Conservation (phyloP, 1,140 invertebrate genomes). For the Heliconius nattereri region DNA sequence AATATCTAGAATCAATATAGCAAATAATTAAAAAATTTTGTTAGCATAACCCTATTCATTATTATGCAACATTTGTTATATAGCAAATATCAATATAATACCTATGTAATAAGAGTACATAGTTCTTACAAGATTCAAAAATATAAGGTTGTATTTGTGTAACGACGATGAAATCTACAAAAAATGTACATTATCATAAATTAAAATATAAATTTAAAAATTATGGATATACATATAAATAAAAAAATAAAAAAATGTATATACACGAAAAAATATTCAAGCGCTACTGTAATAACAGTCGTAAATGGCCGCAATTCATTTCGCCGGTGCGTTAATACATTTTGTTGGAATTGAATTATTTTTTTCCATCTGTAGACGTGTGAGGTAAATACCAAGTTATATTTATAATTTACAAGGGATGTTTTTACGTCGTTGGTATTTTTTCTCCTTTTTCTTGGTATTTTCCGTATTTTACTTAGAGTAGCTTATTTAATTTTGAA, state of each 20-base stretch:
- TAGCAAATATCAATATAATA: too few species aligned
- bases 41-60: too few species aligned
- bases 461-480: neutral
- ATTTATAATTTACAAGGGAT: neutral
- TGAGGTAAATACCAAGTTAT: constrained; percentile 21
- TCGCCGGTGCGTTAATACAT: constrained; percentile 44
- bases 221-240: neutral
- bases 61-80: too few species aligned
- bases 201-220: too few species aligned
- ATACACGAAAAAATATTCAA: neutral
- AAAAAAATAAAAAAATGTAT: neutral
- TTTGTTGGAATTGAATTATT: constrained; percentile 45
- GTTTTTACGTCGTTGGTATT: neutral
- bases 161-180: too few species aligned
- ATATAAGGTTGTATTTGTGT: too few species aligned
- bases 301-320: constrained; percentile 47
- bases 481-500: too few species aligned
- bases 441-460: neutral
- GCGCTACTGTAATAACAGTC: constrained; percentile 13
- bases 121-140: too few species aligned
- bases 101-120: too few species aligned
- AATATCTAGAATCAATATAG: too few species aligned
- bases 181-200: too few species aligned
- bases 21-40: too few species aligned
- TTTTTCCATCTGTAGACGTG: constrained; percentile 26